phyloP scores from a whole-genome alignment of 2,888 invertebrate genomes.

The Steinernema hermaphroditum region DNA sequence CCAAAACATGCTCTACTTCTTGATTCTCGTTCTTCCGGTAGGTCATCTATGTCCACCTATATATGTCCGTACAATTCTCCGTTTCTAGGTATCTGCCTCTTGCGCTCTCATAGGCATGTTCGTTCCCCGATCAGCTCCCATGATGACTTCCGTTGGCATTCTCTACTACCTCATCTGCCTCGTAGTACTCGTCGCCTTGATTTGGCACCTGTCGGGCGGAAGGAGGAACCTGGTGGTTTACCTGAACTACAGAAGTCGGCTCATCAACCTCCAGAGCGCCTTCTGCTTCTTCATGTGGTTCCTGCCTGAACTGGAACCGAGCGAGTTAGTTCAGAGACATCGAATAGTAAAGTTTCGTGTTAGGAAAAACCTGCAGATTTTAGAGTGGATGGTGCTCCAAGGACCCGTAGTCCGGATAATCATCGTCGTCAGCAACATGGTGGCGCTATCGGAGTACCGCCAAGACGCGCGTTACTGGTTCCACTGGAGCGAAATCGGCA shows the following conservation, averaged over 20 bases:
- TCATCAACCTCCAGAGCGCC: slow-evolving; percentile 59
- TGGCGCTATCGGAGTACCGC: slow-evolving; percentile 51
- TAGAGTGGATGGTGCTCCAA: slow-evolving; percentile 54
- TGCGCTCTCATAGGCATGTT: slow-evolving; percentile 61
- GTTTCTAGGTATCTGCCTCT: slow-evolving; percentile 51
- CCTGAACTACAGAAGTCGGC: slow-evolving; percentile 45
- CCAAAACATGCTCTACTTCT: slow-evolving; percentile 61
- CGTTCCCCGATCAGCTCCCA: slow-evolving; percentile 56
- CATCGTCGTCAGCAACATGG: slow-evolving; percentile 48
- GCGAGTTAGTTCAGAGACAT: slow-evolving; percentile 9
- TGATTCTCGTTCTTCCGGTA: slow-evolving; percentile 60
- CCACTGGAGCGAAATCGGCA: slow-evolving; percentile 57
- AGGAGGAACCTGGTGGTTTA: slow-evolving; percentile 35
- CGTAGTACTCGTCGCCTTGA: slow-evolving; percentile 63
- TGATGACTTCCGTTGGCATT: slow-evolving; percentile 58
- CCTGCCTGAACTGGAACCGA: neutral
- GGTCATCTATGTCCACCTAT: no score
- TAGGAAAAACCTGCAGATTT: slow-evolving; percentile 50
- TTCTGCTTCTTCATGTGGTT: slow-evolving; percentile 56
- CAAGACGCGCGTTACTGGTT: slow-evolving; percentile 49
- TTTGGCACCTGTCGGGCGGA: slow-evolving; percentile 44
- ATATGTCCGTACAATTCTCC: neutral
- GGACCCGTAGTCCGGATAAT: slow-evolving; percentile 53
- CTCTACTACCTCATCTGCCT: slow-evolving; percentile 63
- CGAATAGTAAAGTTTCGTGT: neutral